These are phyloP conservation scores for Aphis gossypii DNA, from an alignment of 1,140 invertebrate genomes.

Conservation along the genomic window DNA sequence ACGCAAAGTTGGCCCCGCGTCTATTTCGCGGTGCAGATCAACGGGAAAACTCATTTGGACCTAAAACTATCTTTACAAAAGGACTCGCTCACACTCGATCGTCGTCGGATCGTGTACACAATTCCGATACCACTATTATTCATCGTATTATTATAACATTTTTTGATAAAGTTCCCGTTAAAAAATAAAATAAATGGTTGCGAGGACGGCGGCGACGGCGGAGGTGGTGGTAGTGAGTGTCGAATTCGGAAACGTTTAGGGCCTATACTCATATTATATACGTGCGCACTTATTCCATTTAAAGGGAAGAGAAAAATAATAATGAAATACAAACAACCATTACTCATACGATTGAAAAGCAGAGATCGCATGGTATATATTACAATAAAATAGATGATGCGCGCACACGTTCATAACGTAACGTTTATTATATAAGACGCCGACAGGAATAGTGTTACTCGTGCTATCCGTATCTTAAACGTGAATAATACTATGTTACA, in stretches of 20 bases:
- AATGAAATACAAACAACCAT: conserved; percentile 9
- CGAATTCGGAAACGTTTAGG: neutral
- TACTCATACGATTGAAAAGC: conserved; percentile 17
- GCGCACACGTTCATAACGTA: neutral
- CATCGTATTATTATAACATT: neutral
- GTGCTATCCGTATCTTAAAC: neutral
- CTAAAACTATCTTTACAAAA: conserved; percentile 19
- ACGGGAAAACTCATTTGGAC: conserved; percentile 39
- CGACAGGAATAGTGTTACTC: neutral
- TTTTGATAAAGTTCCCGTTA: neutral
- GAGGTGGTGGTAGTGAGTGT: too few species aligned
- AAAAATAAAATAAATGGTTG: conserved; percentile 33
- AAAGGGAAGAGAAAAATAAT: neutral
- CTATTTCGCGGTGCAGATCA: neutral
- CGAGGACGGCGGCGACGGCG: neutral
- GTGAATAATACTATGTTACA: neutral
- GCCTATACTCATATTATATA: neutral
- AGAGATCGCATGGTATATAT: neutral
- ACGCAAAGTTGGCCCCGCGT: neutral
- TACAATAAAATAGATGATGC: neutral
- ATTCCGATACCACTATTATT: neutral
- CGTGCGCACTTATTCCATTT: neutral
- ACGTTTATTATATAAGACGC: neutral
- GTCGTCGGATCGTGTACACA: neutral
- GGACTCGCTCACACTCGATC: neutral